Base-by-base conservation (phyloP, 2,888 invertebrate genomes). In the Eupithecia insigniata region DNA sequence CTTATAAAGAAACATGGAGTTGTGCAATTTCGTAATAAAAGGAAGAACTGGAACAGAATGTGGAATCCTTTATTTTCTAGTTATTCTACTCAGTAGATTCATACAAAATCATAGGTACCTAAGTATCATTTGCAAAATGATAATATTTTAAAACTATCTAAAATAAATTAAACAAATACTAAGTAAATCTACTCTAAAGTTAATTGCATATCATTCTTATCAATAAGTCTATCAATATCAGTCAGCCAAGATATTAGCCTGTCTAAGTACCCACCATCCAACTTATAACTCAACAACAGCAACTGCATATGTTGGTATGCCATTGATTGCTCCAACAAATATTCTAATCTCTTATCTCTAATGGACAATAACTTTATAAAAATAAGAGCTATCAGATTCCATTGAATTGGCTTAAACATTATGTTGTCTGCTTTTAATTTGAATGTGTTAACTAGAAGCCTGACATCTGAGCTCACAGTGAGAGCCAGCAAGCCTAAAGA, bases 351-450 rank as follows among this genome's bases (percentile, higher is more conserved):
- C 51, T 81, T 84, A 79, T 94, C 89, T 72, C 89, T 84, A 0
- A 94, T 78, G 1, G 94, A 92, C 30, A 94, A 78, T 94, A 97
- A 91, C 87, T 96, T 96, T 30, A 97, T 95, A 58, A 97, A 92
- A 58, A 97, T 90, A n/a, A 97, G 90, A 5, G 96, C 95, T 72
- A 97, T 95, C 34, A 97, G 89, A 73, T 94, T 96, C 97, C 97
- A 97, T 81, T 97, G 96, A 18, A 94, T 90, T 0, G 96, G 96
- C 85, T 96, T 96, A 82, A 97, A 96, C 83, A 96, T 95, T 43
- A 97, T 96, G 84, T 97, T 97, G 79, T 96, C 93, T 1, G 97
- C 95, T 79, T 95, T 95, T 66, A 97, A 90, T 76, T 95, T 95
- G 82, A 96, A 96, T 39, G 96, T 96, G 77, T 95, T 95, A 0